phyloP scores from a whole-genome alignment of 2,888 invertebrate species.

The Xanthia icteritia region DNA sequence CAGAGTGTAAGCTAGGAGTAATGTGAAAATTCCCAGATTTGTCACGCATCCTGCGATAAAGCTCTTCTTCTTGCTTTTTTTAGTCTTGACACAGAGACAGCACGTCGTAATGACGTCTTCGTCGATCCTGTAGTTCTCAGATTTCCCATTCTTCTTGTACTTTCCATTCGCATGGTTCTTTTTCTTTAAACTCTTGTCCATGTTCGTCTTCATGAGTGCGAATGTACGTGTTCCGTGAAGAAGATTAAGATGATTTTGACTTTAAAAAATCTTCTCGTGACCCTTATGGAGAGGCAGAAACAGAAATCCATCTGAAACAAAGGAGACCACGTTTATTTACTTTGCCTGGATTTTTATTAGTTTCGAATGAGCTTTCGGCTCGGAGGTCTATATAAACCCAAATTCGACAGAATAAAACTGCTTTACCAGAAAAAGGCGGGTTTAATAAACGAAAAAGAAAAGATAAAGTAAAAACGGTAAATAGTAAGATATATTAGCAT shows the following conservation, averaged over 20 bases:
- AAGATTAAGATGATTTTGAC: constrained; percentile 53
- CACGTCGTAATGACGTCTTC: constrained; percentile 86
- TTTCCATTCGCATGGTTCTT: constrained; percentile 87
- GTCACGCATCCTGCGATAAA: constrained; percentile 93
- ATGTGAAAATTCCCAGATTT: constrained; percentile 95
- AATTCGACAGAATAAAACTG: constrained; percentile 77
- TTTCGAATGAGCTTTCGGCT: constrained; percentile 65
- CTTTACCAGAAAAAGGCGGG: constrained; percentile 80
- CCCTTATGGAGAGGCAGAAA: constrained; percentile 49
- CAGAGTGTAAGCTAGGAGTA: constrained; percentile 94
- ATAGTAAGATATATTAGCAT: constrained; percentile 71
- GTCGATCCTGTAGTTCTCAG: constrained; percentile 80
- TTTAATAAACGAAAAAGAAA: constrained; percentile 72
- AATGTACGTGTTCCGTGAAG: constrained; percentile 24
- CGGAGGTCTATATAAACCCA: constrained; percentile 70
- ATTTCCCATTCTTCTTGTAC: constrained; percentile 86
- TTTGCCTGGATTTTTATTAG: constrained; percentile 54
- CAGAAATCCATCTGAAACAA: constrained; percentile 73
- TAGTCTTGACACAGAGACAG: constrained; percentile 88
- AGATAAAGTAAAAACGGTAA: constrained; percentile 66
- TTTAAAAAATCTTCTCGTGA: constrained; percentile 52
- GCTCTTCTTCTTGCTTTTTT: constrained; percentile 87
- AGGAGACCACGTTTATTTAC: constrained; percentile 59
- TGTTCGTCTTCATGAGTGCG: constrained; percentile 73
- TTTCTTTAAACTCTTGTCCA: constrained; percentile 86